A percentile compares a stretch with the other conserved stretches of the same genome.
phyloP scores from a whole-genome alignment of 2,113 vertebrate species.

The Psilopogon haemacephalus region DNA sequence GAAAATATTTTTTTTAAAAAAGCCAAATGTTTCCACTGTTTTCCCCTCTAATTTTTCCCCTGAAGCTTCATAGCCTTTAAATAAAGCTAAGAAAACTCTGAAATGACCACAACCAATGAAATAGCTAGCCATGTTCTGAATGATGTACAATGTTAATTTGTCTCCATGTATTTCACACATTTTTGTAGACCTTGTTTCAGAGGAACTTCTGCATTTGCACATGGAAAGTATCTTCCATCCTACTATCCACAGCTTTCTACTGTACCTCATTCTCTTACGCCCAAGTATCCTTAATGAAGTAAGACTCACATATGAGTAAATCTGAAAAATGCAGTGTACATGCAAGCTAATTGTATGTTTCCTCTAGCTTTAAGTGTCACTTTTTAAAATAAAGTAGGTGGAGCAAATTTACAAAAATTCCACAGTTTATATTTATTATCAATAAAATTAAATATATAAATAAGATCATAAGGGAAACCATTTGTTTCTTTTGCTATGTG shows the following conservation, averaged over 20 bases:
- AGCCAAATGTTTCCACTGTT: background rate
- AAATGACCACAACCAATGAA: background rate
- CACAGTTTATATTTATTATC: background rate
- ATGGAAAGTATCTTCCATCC: background rate
- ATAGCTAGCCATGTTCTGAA: background rate
- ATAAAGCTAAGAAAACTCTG: fast-evolving
- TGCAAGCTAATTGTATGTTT: background rate
- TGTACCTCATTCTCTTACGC: background rate
- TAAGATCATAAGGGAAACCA: background rate
- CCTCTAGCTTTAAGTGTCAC: background rate
- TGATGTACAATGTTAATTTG: background rate
- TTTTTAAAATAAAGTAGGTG: background rate
- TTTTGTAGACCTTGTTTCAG: background rate
- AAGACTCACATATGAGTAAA: background rate
- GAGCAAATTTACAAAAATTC: background rate
- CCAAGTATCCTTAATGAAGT: background rate
- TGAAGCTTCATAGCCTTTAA: background rate
- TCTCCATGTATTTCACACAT: background rate
- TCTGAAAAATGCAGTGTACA: background rate
- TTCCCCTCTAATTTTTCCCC: background rate
- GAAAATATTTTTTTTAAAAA: background rate
- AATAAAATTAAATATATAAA: background rate
- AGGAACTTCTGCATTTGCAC: background rate
- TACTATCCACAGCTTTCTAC: background rate
- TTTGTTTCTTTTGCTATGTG: background rate